phyloP scores from a whole-genome alignment of 2,888 invertebrate genomes.

The Tetropium fuscum region DNA sequence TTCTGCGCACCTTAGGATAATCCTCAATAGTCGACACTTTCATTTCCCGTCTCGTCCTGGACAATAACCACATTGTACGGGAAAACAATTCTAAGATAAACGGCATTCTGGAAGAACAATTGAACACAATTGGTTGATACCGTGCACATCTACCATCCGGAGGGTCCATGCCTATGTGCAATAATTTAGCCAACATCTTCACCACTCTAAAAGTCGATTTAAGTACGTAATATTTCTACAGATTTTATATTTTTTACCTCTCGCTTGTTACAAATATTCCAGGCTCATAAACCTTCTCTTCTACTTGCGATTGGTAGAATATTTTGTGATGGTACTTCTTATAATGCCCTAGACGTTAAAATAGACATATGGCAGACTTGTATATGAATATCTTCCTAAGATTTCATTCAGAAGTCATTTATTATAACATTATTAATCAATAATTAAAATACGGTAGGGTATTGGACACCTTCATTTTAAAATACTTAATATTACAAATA shows the following conservation, averaged over 20 bases:
- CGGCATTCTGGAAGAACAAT: conserved; percentile 52
- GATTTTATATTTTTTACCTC: conserved; percentile 45
- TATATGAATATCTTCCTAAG: too few relatives aligned
- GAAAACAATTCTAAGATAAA: conserved; percentile 62
- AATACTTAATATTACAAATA: too few relatives aligned
- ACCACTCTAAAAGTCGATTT: conserved; percentile 51
- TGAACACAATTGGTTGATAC: conserved; percentile 61
- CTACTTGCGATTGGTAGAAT: conserved; percentile 58
- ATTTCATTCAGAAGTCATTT: too few relatives aligned
- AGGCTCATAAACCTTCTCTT: conserved; percentile 59
- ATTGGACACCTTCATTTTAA: too few relatives aligned
- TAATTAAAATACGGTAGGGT: too few relatives aligned
- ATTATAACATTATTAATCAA: too few relatives aligned
- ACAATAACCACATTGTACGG: conserved; percentile 61
- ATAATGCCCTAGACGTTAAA: too few relatives aligned
- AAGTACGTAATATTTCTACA: neutral
- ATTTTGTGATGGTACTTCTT: conserved; percentile 55
- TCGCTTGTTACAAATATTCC: conserved; percentile 59
- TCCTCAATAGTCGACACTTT: conserved; percentile 59
- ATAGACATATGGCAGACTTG: too few relatives aligned
- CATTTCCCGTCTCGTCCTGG: conserved; percentile 63
- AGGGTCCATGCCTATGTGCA: conserved; percentile 58
- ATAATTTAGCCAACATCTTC: conserved; percentile 56
- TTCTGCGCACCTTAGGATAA: conserved; percentile 62
- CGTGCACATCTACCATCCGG: conserved; percentile 53